Conservation (phyloP, 2,113 vertebrate genomes). For the Semnornis frantzii region DNA sequence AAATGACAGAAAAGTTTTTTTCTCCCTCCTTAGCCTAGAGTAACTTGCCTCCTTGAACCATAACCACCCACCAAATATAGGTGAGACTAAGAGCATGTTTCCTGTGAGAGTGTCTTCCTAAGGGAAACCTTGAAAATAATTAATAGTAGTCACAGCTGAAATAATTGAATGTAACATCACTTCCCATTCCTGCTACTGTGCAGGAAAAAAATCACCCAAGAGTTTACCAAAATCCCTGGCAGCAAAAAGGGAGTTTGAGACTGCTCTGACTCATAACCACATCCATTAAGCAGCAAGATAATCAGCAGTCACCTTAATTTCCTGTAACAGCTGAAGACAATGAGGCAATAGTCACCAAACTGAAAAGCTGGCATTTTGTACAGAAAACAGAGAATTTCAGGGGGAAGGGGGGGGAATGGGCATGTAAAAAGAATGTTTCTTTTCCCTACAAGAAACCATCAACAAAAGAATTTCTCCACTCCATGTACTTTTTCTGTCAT, state of each 20-base stretch:
- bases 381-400: not conserved
- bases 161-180: slow-evolving; percentile 45
- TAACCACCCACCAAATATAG: not conserved
- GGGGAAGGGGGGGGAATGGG: too few relatives aligned
- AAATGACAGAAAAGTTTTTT: not conserved
- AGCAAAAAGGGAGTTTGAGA: not conserved
- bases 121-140: slow-evolving; percentile 57
- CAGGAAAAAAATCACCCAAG: not conserved
- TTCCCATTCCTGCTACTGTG: slow-evolving; percentile 60
- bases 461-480: not conserved
- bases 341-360: not conserved
- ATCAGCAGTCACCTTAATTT: slow-evolving; percentile 11
- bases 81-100: slow-evolving; percentile 41
- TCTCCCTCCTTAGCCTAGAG: not conserved
- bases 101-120: slow-evolving; percentile 54
- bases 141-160: slow-evolving; percentile 49
- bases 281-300: slow-evolving; percentile 14
- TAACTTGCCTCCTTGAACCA: not conserved
- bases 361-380: not conserved
- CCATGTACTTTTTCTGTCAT: not conserved
- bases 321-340: not conserved
- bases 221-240: slow-evolving; percentile 31
- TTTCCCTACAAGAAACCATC: not conserved
- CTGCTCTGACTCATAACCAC: slow-evolving; percentile 26
- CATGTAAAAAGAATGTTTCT: not conserved